Evolutionary conservation across 2,113 vertebrate species (phyloP), one percentile per base, ranked within the genome.

Genomic region (Psammodynastes pulverulentus): DNA sequence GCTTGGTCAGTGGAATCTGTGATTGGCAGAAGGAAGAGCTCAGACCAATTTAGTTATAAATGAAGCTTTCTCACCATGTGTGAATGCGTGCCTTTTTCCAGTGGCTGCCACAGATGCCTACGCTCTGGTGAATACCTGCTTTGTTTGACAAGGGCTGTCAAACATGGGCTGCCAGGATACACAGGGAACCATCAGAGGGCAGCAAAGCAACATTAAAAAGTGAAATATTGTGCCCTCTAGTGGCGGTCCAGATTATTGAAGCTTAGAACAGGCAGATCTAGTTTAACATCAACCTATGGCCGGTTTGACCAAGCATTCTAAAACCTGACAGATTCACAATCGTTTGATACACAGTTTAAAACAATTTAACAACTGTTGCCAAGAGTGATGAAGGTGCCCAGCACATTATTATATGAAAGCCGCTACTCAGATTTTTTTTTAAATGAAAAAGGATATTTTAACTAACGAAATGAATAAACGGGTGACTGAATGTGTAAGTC

Each of bases 91-190:
- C 49, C 46, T 34, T 91, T 86, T 67, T 29, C 54, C 12, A 88
- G n/a, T 46, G 12, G 34, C 94, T 94, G 94, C 91, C 49, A 92
- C 29, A 9, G 67, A 58, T 43, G 92, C 89, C 46, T 29, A 52
- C 3, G 7, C 45, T 85, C n/a, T n/a, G 15, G 12, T 72, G 48
- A 91, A 43, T 46, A 84, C 8, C 17, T 91, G 43, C 23, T 86
- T 91, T 87, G 54, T n/a, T 67, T 49, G 87, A 26, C 7, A 72
- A 72, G 67, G n/a, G n/a, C 67, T 39, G 67, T 34, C 15, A 17
- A 34, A 34, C 2, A 15, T 39, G 15, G n/a, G n/a, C 15, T 72
- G n/a, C 67, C 17, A 72, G 1, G 2, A 72, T 72, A 8, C 67
- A 8, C 29, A n/a, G 62, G 62, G 62, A 12, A n/a, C 62, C 58